phyloP scores from a whole-genome alignment of 2,797 vertebrate genomes.

The Muscicapa comitata region DNA sequence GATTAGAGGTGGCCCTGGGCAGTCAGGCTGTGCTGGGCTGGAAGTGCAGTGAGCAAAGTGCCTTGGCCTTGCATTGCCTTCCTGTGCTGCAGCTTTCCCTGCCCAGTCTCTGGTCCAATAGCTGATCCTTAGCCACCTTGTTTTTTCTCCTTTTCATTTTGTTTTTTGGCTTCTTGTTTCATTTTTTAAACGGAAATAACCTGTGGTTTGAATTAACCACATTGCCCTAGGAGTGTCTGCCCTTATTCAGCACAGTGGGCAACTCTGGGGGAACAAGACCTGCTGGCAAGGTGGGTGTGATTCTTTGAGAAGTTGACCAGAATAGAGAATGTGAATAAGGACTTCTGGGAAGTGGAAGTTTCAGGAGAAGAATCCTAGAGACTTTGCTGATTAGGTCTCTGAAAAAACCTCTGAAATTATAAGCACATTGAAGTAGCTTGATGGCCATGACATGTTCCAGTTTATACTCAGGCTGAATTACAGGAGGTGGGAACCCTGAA shows the following conservation, averaged over 20 bases:
- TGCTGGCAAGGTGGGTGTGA: not conserved
- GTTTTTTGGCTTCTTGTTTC: too few relatives aligned
- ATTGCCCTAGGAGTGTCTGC: not conserved
- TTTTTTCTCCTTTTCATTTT: accelerated
- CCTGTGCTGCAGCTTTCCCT: not conserved
- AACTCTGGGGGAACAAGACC: not conserved
- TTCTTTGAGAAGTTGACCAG: not conserved
- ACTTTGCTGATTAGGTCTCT: not conserved
- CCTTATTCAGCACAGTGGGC: not conserved
- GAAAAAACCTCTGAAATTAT: not conserved
- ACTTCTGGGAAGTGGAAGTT: not conserved
- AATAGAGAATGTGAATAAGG: not conserved
- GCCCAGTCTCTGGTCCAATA: not conserved
- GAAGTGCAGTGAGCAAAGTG: not conserved
- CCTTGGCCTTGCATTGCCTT: not conserved
- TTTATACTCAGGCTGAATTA: not conserved
- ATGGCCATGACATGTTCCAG: not conserved
- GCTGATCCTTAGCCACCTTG: not conserved
- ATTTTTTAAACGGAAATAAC: not conserved
- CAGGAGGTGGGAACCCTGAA: not conserved
- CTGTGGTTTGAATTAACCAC: not conserved
- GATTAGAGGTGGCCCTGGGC: not conserved
- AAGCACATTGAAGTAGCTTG: not conserved
- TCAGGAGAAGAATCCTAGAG: not conserved
- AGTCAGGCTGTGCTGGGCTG: not conserved